These are phyloP conservation scores for Smithornis capensis DNA, from an alignment of 2,113 vertebrate species.

Conservation along the genomic window DNA sequence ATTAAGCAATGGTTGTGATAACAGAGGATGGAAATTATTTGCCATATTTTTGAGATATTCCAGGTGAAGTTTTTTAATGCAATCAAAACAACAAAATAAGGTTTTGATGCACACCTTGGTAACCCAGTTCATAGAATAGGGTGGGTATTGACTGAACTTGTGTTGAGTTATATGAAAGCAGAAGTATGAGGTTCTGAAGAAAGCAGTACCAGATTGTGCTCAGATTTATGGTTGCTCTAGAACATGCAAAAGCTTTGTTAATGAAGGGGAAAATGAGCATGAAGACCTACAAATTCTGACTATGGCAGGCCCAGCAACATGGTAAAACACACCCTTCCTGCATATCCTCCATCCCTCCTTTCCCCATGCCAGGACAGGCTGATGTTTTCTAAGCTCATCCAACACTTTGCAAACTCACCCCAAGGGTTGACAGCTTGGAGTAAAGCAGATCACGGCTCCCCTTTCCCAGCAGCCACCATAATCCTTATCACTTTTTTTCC, in stretches of 20 bases:
- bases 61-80: neutral
- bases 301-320: neutral
- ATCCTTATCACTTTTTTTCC: neutral
- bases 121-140: neutral
- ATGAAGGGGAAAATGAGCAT: neutral
- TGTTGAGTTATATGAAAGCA: neutral
- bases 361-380: neutral
- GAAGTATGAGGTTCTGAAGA: neutral
- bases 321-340: neutral
- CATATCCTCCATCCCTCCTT: neutral
- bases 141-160: neutral
- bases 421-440: neutral
- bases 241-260: rapidly evolving
- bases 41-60: neutral
- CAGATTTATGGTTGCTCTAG: neutral
- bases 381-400: neutral
- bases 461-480: neutral
- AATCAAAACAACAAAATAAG: neutral
- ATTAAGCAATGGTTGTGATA: neutral
- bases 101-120: neutral
- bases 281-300: neutral
- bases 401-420: neutral
- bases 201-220: neutral
- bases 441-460: neutral
- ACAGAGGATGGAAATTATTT: neutral